Percentiles rank a stretch among this genome's conserved stretches.
These are phyloP conservation scores for Microcebus tavaratra DNA, from an alignment of 2,113 vertebrate genomes.

Conservation along the genomic window DNA sequence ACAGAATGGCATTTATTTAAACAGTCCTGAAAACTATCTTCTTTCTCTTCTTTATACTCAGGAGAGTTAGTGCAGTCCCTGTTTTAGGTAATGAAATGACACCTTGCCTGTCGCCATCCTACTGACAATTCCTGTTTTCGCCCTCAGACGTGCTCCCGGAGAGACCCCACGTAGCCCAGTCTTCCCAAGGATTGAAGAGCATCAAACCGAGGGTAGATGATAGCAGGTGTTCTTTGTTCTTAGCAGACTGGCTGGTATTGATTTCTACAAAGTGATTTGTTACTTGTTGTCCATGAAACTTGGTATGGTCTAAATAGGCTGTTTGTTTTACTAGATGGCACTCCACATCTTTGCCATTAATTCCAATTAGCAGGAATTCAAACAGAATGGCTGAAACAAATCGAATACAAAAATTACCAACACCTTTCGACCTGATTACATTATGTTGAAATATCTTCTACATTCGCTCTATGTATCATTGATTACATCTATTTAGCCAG, in stretches of 20 bases:
- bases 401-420: background rate
- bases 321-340: background rate
- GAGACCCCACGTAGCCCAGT: background rate
- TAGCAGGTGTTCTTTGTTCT: background rate
- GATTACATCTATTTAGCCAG: background rate
- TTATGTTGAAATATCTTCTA: background rate
- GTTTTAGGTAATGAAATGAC: too few species aligned
- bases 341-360: background rate
- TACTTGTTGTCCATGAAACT: background rate
- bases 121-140: too few species aligned
- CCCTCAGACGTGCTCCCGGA: background rate
- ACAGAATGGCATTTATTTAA: slow-evolving; percentile 45
- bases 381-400: background rate
- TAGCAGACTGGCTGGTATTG: background rate
- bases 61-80: background rate
- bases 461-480: fast-evolving
- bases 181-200: background rate
- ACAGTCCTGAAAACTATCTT: slow-evolving; percentile 14
- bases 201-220: background rate
- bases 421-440: background rate
- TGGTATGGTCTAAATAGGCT: background rate
- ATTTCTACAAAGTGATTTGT: background rate
- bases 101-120: background rate
- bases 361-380: background rate
- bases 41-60: background rate